A percentile compares a stretch with the other conserved stretches of the same genome.
Evolutionary conservation across 2,888 invertebrate species (phyloP).

Genomic region (Deilephila elpenor): DNA sequence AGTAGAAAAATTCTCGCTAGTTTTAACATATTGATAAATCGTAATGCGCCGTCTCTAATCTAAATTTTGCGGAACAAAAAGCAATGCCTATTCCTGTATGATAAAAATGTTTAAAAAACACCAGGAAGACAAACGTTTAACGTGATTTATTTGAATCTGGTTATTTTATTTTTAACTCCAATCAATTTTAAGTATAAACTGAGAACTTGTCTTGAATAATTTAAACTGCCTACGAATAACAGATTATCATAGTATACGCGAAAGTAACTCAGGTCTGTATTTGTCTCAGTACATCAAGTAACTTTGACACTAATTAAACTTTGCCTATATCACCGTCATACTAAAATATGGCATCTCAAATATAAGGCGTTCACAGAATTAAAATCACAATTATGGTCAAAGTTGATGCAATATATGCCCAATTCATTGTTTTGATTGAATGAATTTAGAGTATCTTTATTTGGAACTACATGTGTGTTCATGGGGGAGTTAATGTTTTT

Average conservation of each 20-base stretch:
- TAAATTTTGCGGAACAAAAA: not conserved
- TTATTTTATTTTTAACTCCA: not conserved
- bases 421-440: too few relatives aligned
- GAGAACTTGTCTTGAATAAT: conserved; percentile 8
- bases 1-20: too few relatives aligned
- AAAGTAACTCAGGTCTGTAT: not conserved
- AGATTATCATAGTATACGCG: not conserved
- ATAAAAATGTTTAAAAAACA: conserved; percentile 26
- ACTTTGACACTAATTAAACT: too few relatives aligned
- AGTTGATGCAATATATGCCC: too few relatives aligned
- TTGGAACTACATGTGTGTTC: too few relatives aligned
- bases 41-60: conserved; percentile 11
- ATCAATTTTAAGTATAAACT: not conserved
- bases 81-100: not conserved
- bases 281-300: too few relatives aligned
- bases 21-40: not conserved
- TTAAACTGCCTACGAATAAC: not conserved
- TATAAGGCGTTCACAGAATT: too few relatives aligned
- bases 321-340: too few relatives aligned
- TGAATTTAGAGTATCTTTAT: too few relatives aligned
- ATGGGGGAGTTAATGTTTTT: too few relatives aligned
- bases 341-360: too few relatives aligned
- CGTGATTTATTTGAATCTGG: conserved; percentile 25
- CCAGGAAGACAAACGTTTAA: conserved; percentile 35
- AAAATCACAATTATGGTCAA: too few relatives aligned